phyloP scores from a whole-genome alignment of 92 coral and sea anemone species.

The Meandrina meandrites region DNA sequence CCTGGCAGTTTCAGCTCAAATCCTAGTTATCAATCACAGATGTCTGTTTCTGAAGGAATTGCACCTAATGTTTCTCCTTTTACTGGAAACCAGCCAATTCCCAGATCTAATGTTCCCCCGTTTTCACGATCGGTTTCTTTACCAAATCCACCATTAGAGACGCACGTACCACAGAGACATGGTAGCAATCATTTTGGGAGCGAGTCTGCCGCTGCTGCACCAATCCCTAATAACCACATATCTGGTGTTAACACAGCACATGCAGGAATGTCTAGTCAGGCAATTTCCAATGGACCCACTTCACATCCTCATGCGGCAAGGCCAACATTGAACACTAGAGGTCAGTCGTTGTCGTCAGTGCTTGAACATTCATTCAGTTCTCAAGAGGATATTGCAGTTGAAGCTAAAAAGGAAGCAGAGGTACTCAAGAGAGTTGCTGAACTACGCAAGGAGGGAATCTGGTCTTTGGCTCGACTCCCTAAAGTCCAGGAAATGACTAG shows the following conservation, averaged over 20 bases:
- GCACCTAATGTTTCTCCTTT: slow-evolving; percentile 91
- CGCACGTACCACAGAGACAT: slow-evolving; percentile 8
- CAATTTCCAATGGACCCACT: slow-evolving; percentile 74
- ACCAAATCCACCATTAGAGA: slow-evolving; percentile 61
- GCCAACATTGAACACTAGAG: slow-evolving; percentile 46
- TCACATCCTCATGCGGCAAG: slow-evolving; percentile 18
- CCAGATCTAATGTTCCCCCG: slow-evolving; percentile 63
- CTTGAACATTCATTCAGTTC: slow-evolving; percentile 85
- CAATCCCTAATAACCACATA: slow-evolving; percentile 10
- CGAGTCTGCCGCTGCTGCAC: neutral
- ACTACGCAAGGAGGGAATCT: slow-evolving; percentile 96
- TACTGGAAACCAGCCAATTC: slow-evolving; percentile 73
- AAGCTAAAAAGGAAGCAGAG: slow-evolving; percentile 95
- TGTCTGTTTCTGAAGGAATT: slow-evolving; percentile 66
- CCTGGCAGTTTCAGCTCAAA: slow-evolving; percentile 61
- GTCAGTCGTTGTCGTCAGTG: slow-evolving; percentile 79
- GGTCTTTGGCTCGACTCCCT: slow-evolving; percentile 88
- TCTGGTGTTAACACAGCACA: slow-evolving; percentile 29
- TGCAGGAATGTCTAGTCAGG: slow-evolving; percentile 41
- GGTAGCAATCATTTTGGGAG: slow-evolving; percentile 38
- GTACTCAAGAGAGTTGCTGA: slow-evolving; percentile 91
- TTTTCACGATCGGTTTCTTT: slow-evolving; percentile 77
- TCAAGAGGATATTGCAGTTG: slow-evolving; percentile 92
- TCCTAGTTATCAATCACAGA: slow-evolving; percentile 59
- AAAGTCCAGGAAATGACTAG: slow-evolving; percentile 94